phyloP scores from a whole-genome alignment of 2,797 vertebrate species.

The Pseudochromis fuscus region DNA sequence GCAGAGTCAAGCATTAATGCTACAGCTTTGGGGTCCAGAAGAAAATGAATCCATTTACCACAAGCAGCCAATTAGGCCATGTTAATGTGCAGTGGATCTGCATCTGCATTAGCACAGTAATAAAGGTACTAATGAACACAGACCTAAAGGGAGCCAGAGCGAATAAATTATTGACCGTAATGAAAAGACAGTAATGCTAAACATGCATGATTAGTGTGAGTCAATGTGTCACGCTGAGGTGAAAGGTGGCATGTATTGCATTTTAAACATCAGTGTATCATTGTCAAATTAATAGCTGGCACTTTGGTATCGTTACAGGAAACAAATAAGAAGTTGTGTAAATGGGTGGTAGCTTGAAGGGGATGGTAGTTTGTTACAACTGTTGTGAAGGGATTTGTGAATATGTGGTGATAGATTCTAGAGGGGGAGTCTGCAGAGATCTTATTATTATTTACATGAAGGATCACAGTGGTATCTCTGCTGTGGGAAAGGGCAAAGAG shows the following conservation, averaged over 20 bases:
- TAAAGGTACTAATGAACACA: slow-evolving; percentile 57
- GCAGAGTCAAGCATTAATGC: slow-evolving; percentile 36
- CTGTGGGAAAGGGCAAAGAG: background rate
- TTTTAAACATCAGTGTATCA: slow-evolving; percentile 38
- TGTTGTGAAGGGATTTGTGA: background rate
- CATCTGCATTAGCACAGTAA: slow-evolving; percentile 62
- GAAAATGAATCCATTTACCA: slow-evolving; percentile 33
- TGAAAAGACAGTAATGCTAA: slow-evolving; percentile 40
- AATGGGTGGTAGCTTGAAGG: background rate
- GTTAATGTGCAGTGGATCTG: slow-evolving; percentile 44
- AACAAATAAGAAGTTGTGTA: background rate
- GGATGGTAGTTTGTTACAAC: background rate
- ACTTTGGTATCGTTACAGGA: slow-evolving; percentile 5
- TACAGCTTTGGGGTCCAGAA: slow-evolving; percentile 31
- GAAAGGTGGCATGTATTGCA: background rate
- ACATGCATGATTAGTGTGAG: slow-evolving; percentile 29
- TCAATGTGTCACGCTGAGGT: slow-evolving; percentile 17
- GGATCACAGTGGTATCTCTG: background rate
- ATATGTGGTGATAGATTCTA: background rate
- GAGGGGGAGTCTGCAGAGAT: too few species aligned
- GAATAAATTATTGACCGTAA: slow-evolving; percentile 41
- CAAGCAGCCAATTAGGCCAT: slow-evolving; percentile 57
- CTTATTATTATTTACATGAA: too few species aligned
- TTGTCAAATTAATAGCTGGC: slow-evolving; percentile 24
- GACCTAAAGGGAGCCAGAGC: slow-evolving; percentile 32